Percentiles rank a stretch among this genome's conserved stretches.
Evolutionary conservation across 2,113 vertebrate genomes (phyloP).

Genomic region (Phyllostomus hastatus): DNA sequence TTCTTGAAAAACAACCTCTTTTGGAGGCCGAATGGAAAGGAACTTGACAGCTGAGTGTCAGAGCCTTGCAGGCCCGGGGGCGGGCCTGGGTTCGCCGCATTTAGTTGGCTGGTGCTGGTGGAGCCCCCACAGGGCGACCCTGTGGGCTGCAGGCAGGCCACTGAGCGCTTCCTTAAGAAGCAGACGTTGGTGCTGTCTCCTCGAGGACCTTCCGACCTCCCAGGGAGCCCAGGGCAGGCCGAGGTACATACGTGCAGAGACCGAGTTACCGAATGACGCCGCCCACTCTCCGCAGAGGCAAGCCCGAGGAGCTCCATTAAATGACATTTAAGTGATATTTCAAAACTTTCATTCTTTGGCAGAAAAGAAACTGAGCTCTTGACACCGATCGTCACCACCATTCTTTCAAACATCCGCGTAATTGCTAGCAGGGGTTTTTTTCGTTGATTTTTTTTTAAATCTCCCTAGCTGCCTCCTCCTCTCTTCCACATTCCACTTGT

Average conservation of each 20-base stretch:
- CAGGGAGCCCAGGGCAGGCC: slow-evolving; percentile 1
- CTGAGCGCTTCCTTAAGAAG: not conserved
- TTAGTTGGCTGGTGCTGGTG: not conserved
- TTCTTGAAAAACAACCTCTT: not conserved
- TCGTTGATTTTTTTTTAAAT: not conserved
- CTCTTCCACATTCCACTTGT: not conserved
- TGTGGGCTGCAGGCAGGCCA: not conserved
- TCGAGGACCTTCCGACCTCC: not conserved
- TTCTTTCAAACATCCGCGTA: not conserved
- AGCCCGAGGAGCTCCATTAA: not conserved
- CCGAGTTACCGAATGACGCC: not conserved
- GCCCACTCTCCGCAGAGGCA: not conserved
- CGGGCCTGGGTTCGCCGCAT: not conserved
- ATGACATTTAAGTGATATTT: not conserved
- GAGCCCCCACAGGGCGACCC: not conserved
- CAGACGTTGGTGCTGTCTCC: not conserved
- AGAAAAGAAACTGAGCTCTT: not conserved
- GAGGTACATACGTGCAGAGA: not conserved
- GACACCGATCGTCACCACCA: not conserved
- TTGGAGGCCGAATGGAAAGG: not conserved
- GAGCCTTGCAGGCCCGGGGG: not conserved
- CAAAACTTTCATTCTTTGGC: not conserved
- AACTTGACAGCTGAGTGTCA: not conserved
- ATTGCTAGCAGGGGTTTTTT: not conserved
- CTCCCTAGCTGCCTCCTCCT: not conserved